Evolutionary conservation across 1,140 invertebrate genomes (phyloP), one percentile per base, ranked within the genome.

Genomic region (Zaprionus africanus): DNA sequence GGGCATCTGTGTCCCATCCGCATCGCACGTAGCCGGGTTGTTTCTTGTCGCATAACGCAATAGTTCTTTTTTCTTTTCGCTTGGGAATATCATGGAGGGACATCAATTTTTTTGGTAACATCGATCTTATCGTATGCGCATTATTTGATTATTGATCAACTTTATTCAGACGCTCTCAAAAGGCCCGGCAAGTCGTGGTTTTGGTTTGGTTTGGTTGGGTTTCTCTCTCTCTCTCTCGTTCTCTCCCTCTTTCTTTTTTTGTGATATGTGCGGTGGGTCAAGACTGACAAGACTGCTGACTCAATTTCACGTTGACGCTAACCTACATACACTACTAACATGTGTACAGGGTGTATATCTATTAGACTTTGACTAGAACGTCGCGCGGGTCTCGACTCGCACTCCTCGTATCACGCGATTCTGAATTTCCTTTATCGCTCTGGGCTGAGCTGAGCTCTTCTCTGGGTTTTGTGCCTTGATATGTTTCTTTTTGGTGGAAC

Each of bases 21-120:
- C 74, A 93, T 92, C 61, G 93, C 91, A 64, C 93, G 82, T 66
- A 84, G 79, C 80, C 79, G 81, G 84, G 80, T 88, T 73, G 86
- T 88, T 92, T 90, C 70, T 82, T 90, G 80, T 84, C 91, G 91
- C 90, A 90, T 84, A 91, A 90, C 92, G 90, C 92, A 91, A 93
- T 93, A 93, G 78, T 82, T 91, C 84, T 91, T 65, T 90, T 72
- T 91, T 91, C 68, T 83, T 92, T 74, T 92, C 87, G 74, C 75
- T 86, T 93, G 74, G 81, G 91, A 93, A 93, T 84, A 92, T 83
- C 92, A 93, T 93, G 91, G 90, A 92, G 86, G 81, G 83, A 92
- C 92, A 92, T 92, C 78, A 91, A 92, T 82, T 92, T 83, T 91
- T 87, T 91, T 91, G 87, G 90, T 92, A 93, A 92, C 92, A 93